Conservation (phyloP, 2,888 invertebrate species). For the Scaptomyza parva region DNA sequence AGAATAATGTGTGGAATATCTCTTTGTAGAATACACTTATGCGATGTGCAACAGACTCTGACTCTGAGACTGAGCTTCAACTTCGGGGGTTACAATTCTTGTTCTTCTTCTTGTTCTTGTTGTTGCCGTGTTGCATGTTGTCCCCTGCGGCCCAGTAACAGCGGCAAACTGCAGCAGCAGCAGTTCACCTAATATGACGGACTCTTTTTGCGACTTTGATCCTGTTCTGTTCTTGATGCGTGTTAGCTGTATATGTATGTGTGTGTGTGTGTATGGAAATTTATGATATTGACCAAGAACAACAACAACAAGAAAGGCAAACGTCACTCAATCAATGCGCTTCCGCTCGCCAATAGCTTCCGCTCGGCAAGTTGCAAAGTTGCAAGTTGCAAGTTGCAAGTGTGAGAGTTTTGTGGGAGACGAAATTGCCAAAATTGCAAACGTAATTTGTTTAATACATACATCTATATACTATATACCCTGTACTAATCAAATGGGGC, state of each 20-base stretch:
- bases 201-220: constrained; percentile 58
- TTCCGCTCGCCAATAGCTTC: constrained; percentile 57
- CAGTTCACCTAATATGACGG: constrained; percentile 76
- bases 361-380: constrained; percentile 24
- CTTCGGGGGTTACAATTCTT: constrained; percentile 6
- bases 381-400: constrained; percentile 2
- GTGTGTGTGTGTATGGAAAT: background rate
- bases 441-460: background rate
- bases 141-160: constrained; percentile 42
- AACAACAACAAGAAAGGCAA: too few species aligned
- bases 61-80: constrained; percentile 21
- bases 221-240: constrained; percentile 42
- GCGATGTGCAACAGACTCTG: constrained; percentile 9
- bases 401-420: background rate
- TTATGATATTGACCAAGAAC: constrained; percentile 1
- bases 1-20: constrained; percentile 8
- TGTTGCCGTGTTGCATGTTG: constrained; percentile 52
- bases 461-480: background rate
- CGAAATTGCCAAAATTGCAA: background rate
- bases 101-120: background rate
- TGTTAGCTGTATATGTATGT: constrained; percentile 17
- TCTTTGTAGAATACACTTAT: background rate
- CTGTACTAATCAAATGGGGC: background rate
- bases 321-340: constrained; percentile 63
- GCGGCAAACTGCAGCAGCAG: constrained; percentile 15